Conservation (phyloP, 2,797 vertebrate genomes). For the Poliocrania exsul region DNA sequence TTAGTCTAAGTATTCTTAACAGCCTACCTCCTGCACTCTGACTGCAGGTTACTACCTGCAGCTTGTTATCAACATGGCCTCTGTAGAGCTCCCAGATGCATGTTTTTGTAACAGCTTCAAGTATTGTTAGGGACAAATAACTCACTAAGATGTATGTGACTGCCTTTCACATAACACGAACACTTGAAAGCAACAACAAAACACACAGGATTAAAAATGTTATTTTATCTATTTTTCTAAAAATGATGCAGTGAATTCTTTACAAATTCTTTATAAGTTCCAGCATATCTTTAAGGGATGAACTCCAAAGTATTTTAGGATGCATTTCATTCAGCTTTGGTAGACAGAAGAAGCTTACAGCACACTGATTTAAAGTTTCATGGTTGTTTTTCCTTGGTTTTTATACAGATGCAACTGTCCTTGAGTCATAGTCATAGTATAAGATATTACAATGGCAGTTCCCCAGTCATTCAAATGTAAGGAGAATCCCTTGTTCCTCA, state of each 20-base stretch:
- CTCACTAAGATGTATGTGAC: background rate
- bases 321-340: background rate
- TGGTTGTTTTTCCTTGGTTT: background rate
- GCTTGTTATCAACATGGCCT: background rate
- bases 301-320: background rate
- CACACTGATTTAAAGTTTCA: background rate
- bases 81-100: background rate
- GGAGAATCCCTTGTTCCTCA: background rate
- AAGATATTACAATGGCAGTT: fast-evolving
- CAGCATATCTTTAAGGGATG: background rate
- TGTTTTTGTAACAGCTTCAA: background rate
- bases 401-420: background rate
- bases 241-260: background rate
- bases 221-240: background rate
- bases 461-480: background rate
- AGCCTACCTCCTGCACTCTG: background rate
- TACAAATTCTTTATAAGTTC: background rate
- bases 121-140: background rate
- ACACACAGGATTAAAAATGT: background rate
- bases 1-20: background rate
- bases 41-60: background rate
- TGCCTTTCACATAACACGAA: background rate
- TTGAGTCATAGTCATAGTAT: background rate
- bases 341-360: background rate
- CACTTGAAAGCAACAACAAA: background rate